A percentile compares a stretch with the other conserved stretches of the same genome.
phyloP scores from a whole-genome alignment of 2,797 vertebrate genomes.

The Hydrophis major region DNA sequence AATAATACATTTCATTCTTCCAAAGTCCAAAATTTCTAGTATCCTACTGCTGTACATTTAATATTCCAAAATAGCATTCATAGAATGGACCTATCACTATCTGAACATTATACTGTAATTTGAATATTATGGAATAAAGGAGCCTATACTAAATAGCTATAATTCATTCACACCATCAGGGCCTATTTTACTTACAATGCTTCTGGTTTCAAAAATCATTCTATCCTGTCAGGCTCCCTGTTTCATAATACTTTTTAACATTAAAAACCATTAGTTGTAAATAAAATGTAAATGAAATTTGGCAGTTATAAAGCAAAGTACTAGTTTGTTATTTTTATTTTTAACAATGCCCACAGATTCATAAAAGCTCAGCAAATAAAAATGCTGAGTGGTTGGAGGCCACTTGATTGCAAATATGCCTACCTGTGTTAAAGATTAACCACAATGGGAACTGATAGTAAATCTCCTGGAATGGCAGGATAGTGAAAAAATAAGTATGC shows the following conservation, averaged over 20 bases:
- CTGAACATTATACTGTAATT: neutral
- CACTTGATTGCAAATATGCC: neutral
- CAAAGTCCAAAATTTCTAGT: neutral
- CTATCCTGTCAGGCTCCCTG: neutral
- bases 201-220: neutral
- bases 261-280: neutral
- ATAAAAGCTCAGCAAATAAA: neutral
- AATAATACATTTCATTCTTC: neutral
- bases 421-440: neutral
- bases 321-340: neutral
- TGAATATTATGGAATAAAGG: neutral
- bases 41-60: neutral
- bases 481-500: neutral
- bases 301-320: neutral
- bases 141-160: neutral
- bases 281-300: neutral
- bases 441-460: neutral
- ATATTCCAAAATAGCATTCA: neutral
- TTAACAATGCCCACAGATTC: neutral
- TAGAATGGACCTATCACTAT: neutral
- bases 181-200: neutral
- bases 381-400: neutral
- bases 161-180: neutral
- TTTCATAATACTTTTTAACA: neutral
- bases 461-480: neutral